These are phyloP conservation scores for Pogonocichla stellata DNA, from an alignment of 2,113 vertebrate species.

Conservation along the genomic window DNA sequence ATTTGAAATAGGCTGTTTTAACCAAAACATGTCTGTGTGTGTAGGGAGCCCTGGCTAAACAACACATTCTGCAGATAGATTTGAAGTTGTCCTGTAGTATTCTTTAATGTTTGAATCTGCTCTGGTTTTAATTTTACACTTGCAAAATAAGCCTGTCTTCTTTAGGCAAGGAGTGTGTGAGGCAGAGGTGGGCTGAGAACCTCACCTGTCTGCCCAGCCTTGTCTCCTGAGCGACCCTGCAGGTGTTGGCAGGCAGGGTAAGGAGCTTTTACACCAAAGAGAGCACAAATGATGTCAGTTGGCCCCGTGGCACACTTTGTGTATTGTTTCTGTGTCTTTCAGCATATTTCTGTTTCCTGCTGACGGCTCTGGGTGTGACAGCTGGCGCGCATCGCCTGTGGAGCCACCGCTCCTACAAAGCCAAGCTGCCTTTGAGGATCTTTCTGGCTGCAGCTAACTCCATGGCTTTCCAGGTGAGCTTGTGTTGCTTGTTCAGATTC, in stretches of 20 bases:
- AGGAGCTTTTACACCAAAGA: not conserved
- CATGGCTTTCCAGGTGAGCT: slow-evolving; percentile 84
- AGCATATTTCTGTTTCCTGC: slow-evolving; percentile 79
- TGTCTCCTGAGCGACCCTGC: not conserved
- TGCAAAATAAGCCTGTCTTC: not conserved
- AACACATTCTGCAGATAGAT: not conserved
- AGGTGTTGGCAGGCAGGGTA: fast-evolving
- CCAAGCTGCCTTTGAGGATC: slow-evolving; percentile 81
- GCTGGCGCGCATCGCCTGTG: slow-evolving; percentile 80
- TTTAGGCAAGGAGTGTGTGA: not conserved
- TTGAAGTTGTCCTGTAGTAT: not conserved
- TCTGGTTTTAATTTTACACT: not conserved
- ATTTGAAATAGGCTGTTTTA: not conserved
- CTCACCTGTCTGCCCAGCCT: not conserved
- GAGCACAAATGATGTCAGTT: not conserved
- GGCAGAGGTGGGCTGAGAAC: not conserved
- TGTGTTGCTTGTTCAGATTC: not conserved
- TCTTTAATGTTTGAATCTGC: not conserved
- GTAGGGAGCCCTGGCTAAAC: not conserved
- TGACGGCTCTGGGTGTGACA: slow-evolving; percentile 77
- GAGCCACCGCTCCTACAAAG: slow-evolving; percentile 85
- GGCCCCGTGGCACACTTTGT: not conserved
- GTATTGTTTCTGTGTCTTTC: slow-evolving; percentile 62
- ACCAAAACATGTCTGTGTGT: not conserved
- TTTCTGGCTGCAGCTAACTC: slow-evolving; percentile 83